Evolutionary conservation across 1,140 invertebrate genomes (phyloP), one percentile per base, ranked within the genome.

Genomic region (Scaptomyza graminum): DNA sequence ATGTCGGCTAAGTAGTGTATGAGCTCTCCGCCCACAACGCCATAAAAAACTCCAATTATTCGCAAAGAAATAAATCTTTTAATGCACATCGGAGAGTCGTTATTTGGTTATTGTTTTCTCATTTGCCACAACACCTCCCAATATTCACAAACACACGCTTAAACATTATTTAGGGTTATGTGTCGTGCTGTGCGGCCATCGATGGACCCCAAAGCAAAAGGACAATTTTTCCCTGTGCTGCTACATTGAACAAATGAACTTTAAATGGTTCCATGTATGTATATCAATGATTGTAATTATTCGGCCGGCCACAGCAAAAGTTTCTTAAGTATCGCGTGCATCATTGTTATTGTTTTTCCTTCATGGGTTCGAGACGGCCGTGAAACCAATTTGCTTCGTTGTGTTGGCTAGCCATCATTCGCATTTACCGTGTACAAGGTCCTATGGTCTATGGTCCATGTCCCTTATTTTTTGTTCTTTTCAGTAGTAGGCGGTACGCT

Each of bases 31-130:
- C 66, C 52, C 61, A 60, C 56, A 69, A 43, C 50, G 56, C 52
- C 61, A 82, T 79, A 84, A 81, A 87, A 83, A 83, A 81, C 83
- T 90, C 84, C 82, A 84, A 81, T 90, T 88, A 78, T 67, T 74
- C 63, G 74, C 54, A 82, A 89, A 85, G 88, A 90, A 90, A 90
- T 90, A 90, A 90, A 90, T 90, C 88, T 90, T 89, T 81, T 88
- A 90, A 90, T 83, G 72, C 79, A 88, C 83, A 87, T 87, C 78
- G 82, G 76, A 85, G 81, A 90, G 83, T 91, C 88, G 88, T 90
- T 90, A 90, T 82, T 89, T 70, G 74, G 60, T 79, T 81, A 90
- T 90, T 85, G 84, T 89, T 88, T 88, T 82, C 84, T 82, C 83
- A 82, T 87, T 87, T 88, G 79, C 65, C 72, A 84, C 75, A 88